Evolutionary conservation across 2,888 invertebrate species (phyloP), one percentile per base, ranked within the genome.

Genomic region (Cantharis nigra): DNA sequence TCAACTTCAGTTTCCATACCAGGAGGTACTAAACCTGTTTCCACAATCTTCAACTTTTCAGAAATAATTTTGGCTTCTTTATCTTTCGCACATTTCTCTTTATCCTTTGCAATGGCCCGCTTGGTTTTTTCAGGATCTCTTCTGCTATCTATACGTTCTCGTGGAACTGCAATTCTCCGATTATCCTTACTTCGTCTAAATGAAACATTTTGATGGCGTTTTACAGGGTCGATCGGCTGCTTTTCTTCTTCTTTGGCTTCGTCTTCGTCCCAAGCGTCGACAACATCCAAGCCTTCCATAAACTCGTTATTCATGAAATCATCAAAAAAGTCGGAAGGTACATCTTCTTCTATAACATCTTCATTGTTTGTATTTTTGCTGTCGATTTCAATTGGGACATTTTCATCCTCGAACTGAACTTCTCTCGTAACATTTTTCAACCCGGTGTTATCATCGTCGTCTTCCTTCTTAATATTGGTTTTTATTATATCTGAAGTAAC

Each of bases 1-100:
- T 87, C 87, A 4, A 85, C 83, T 77, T 89, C 89, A 84, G 88
- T 86, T 84, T 89, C 89, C 83, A 86, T 89, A 33, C 89, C 89
- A 13, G 89, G 89, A 10, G 89, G 89, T 9, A 89, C 87, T 33
- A 89, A 83, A 23, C 89, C 89, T 10, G 89, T 89, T 82, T 89
- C 88, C n/a, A 89, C 87, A 67, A 89, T 85, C 76, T 85, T 85
- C 16, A 88, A 80, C 76, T 87, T 87, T 80, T 89, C 88, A 20
- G 85, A 85, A 71, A 89, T 86, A n/a, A 87, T 82, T 80, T 87
- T 88, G 33, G 85, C 86, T 77, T 88, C 87, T 78, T 86, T 85
- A 79, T 88, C 86, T 79, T 88, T 88, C 9, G 86, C 86, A 81
- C 86, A 87, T 75, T 86, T 87, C 63, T 85, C 85, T 82, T 89